A percentile compares a stretch with the other conserved stretches of the same genome.
Evolutionary conservation across 2,888 invertebrate genomes (phyloP).

Genomic region (Elmis aenea): DNA sequence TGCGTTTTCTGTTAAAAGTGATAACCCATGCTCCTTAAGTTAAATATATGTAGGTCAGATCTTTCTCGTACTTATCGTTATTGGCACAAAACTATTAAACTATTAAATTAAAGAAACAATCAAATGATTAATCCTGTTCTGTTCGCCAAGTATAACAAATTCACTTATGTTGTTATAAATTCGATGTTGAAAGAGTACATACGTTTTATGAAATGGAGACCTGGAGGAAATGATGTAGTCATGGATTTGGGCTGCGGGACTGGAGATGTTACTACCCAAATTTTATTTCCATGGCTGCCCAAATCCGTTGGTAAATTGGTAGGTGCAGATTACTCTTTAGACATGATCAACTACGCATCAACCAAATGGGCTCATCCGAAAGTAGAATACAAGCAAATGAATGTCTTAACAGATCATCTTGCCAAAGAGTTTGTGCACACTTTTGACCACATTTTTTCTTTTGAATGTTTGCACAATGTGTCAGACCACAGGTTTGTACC

Average conservation of each 20-base stretch:
- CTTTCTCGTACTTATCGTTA: too few species aligned
- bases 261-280: conserved; percentile 62
- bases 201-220: conserved; percentile 47
- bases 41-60: too few species aligned
- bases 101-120: too few species aligned
- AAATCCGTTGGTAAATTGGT: conserved; percentile 49
- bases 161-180: too few species aligned
- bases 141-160: too few species aligned
- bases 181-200: conserved; percentile 62
- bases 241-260: conserved; percentile 73
- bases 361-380: conserved; percentile 48
- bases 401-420: conserved; percentile 53
- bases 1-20: too few species aligned
- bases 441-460: conserved; percentile 69
- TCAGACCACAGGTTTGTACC: conserved; percentile 57
- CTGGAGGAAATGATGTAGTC: conserved; percentile 49
- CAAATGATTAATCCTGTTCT: too few species aligned
- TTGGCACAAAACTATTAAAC: too few species aligned
- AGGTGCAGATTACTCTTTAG: conserved; percentile 65
- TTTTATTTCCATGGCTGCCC: conserved; percentile 59
- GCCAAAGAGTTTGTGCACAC: conserved; percentile 47
- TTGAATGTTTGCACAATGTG: conserved; percentile 77
- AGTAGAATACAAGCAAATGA: conserved; percentile 51
- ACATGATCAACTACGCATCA: conserved; percentile 65
- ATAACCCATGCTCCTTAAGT: too few species aligned